Evolutionary conservation across 2,113 vertebrate species (phyloP), one percentile per base, ranked within the genome.

Genomic region (Protobothrops flavoviridis): DNA sequence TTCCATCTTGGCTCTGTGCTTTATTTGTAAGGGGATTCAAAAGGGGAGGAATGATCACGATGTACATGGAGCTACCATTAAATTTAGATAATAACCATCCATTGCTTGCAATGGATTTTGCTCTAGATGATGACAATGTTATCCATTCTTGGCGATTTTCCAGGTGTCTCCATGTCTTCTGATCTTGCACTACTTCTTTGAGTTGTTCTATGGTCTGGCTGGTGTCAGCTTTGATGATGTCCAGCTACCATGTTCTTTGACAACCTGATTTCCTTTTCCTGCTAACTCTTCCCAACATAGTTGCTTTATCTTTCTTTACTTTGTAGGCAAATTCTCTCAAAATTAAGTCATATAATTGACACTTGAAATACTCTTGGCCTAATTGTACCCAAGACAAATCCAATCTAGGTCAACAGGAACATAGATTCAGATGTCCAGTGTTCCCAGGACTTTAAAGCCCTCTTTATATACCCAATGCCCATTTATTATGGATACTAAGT

Each of bases 41-140:
- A 43, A 85, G 55, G 95, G 91, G 9, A 92, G 93, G 33, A 13
- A 85, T 85, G 94, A 95, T 86, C 90, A 92, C 91, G 48, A 10
- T 50, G 33, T 43, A 24, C 9, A 57, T 48, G 74, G 52, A 57
- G 53, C 24, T 55, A 48, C 45, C 26, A 43, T 59, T 43, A 57
- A 91, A 43, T 48, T 24, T 86, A 55, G 12, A 9, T 29, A 43
- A 85, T 39, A 13, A 24, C 23, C 26, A 24, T 53, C 50, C 11
- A 55, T 55, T 3, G 4, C 4, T 43, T 39, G 39, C 52, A 39
- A 13, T 9, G n/a, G 50, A 9, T 86, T 86, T 48, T 26, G 43
- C 23, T 26, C 9, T n/a, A 12, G 12, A 56, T 56, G 48, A 7
- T 50, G 48, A 50, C 48, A 50, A 50, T n/a, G 29, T n/a, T 4